These are phyloP conservation scores for Diarsia brunnea DNA, from an alignment of 2,888 invertebrate species.

Conservation along the genomic window DNA sequence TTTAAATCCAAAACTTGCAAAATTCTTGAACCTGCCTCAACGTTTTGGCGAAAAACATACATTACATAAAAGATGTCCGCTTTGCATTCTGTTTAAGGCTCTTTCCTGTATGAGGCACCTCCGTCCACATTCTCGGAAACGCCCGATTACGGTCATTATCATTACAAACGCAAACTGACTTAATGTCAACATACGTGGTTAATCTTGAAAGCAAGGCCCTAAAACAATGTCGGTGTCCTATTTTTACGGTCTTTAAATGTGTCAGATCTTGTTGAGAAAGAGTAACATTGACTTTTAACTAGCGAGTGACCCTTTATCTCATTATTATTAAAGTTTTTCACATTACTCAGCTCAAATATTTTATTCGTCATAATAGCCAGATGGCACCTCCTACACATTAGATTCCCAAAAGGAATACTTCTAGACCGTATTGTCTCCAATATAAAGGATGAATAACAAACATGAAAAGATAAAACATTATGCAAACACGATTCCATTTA, in stretches of 20 bases:
- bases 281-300: neutral
- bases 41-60: constrained; percentile 38
- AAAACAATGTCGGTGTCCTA: constrained; percentile 38
- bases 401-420: constrained; percentile 5
- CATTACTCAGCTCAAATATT: neutral
- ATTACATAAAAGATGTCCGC: constrained; percentile 33
- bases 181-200: constrained; percentile 67
- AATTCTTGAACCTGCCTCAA: constrained; percentile 36
- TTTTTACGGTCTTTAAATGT: constrained; percentile 28
- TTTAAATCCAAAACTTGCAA: neutral
- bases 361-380: constrained; percentile 23
- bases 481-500: constrained; percentile 54
- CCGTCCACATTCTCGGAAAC: constrained; percentile 67
- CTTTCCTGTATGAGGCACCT: constrained; percentile 60
- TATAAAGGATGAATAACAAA: constrained; percentile 24
- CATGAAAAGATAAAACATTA: constrained; percentile 48
- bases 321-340: neutral
- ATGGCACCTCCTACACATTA: constrained; percentile 25
- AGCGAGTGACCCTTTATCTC: neutral
- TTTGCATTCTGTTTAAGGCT: constrained; percentile 51
- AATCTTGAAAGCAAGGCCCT: constrained; percentile 59
- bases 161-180: constrained; percentile 61
- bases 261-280: constrained; percentile 6
- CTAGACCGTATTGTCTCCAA: neutral
- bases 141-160: constrained; percentile 67